Percentiles rank a stretch among this genome's conserved stretches.
These are phyloP conservation scores for Portunus trituberculatus DNA, from an alignment of 1,140 invertebrate genomes.

Conservation along the genomic window DNA sequence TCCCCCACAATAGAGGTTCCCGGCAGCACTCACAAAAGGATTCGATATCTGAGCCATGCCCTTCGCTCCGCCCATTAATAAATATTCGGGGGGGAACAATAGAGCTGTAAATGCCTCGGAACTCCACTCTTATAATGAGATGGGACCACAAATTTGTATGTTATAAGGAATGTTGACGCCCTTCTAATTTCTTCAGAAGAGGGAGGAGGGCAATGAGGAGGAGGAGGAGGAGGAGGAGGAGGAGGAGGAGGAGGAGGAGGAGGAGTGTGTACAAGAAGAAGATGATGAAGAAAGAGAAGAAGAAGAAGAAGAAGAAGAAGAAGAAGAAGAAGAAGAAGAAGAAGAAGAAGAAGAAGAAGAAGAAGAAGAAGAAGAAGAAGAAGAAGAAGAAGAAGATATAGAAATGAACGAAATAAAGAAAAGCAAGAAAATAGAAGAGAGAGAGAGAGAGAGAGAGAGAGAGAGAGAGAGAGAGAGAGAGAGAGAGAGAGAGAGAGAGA, in stretches of 20 bases:
- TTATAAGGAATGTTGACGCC: slow-evolving; percentile 65
- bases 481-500: slow-evolving; percentile 32
- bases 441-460: not conserved
- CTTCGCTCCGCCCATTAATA: slow-evolving; percentile 65
- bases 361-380: too few species aligned
- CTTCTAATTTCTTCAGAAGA: slow-evolving; percentile 57
- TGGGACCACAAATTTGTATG: slow-evolving; percentile 69
- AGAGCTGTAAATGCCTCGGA: slow-evolving; percentile 63
- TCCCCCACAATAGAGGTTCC: slow-evolving; percentile 23
- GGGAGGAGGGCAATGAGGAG: not conserved
- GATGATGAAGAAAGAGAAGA: not conserved
- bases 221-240: not conserved
- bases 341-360: too few species aligned
- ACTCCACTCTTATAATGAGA: slow-evolving; percentile 51
- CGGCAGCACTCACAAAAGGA: slow-evolving; percentile 54
- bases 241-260: not conserved
- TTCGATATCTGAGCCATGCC: slow-evolving; percentile 51
- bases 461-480: slow-evolving; percentile 34
- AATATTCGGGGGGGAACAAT: slow-evolving; percentile 65
- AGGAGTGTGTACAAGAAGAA: not conserved
- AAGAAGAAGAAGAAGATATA: too few species aligned
- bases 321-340: too few species aligned
- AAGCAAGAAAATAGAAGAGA: not conserved
- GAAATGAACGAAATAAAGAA: not conserved
- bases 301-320: slow-evolving; percentile 1